These are phyloP conservation scores for Drosophila algonquin DNA, from an alignment of 2,888 invertebrate species.

Conservation along the genomic window DNA sequence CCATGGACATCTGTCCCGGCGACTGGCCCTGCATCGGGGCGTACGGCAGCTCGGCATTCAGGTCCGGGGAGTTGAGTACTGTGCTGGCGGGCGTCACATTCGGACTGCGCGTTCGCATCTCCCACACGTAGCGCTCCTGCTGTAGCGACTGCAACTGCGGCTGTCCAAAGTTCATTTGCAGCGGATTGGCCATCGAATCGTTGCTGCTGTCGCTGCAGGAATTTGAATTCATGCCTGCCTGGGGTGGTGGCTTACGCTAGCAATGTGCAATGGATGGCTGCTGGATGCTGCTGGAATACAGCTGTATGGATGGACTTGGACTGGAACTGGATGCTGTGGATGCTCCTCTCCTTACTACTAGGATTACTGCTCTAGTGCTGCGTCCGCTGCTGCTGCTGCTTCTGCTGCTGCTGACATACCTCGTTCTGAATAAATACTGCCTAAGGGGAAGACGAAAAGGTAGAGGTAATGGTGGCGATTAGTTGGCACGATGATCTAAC, in stretches of 20 bases:
- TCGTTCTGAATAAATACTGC: constrained; percentile 45
- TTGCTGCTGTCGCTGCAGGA: constrained; percentile 69
- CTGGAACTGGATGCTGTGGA: neutral
- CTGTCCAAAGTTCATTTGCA: constrained; percentile 54
- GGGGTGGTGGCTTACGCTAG: constrained; percentile 5
- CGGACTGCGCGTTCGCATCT: constrained; percentile 83
- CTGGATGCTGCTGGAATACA: constrained; percentile 17
- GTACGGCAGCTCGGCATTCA: constrained; percentile 81
- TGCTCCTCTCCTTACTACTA: neutral
- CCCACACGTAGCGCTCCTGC: constrained; percentile 83
- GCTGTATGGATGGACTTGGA: neutral
- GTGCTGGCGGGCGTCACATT: constrained; percentile 84
- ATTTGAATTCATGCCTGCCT: constrained; percentile 63
- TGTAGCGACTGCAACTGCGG: constrained; percentile 31
- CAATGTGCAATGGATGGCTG: neutral
- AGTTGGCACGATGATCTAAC: constrained; percentile 52
- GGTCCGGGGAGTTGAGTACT: constrained; percentile 83
- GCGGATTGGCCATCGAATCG: constrained; percentile 62
- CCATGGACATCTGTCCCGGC: constrained; percentile 14
- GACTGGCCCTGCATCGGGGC: constrained; percentile 69
- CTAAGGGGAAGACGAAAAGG: constrained; percentile 20
- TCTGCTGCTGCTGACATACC: constrained; percentile 54
- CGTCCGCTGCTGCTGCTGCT: constrained; percentile 53
- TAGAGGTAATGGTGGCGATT: constrained; percentile 9
- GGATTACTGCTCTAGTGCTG: constrained; percentile 11